Base-by-base conservation (phyloP, 2,113 vertebrate species). In the Brienomyrus longianalis region DNA sequence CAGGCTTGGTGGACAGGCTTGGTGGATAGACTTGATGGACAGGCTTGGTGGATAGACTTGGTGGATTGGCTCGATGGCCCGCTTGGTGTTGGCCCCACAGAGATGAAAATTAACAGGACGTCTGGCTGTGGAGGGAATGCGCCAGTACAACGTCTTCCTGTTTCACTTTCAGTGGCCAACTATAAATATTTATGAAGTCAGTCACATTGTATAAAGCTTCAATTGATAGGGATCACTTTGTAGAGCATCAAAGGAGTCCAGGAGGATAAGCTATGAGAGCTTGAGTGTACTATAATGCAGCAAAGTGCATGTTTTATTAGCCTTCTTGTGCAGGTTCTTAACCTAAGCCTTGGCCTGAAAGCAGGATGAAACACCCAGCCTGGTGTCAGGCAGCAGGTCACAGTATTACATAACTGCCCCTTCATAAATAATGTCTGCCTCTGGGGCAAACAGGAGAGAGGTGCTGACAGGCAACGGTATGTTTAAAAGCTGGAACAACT, bases 111-210 rank as follows among this genome's bases (percentile, higher is more conserved):
- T 52, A 87, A 13, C 50, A 48, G 84, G 13, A 31, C 84, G 50
- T 52, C 27, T 51, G 13, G 52, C 31, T 43, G n/a, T 19, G n/a
- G 50, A 51, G 50, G 50, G 27, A 31, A 87, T 2, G 31, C 2
- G 13, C 17, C n/a, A 3, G 86, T 43, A n/a, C 59, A 13, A 9
- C 52, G 54, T 45, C 87, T 74, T 27, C 15, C 62, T 48, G 23
- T 47, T 88, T 88, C 54, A 50, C 59, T 74, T 88, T 88, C 56
- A 74, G 39, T 48, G 87, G 59, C 62, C 48, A 80, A 19, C 70
- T 47, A 89, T 54, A 89, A 83, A 89, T 89, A 89, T 89, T 89
- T 89, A 88, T 88, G 87, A 74, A 66, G 13, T 27, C 77, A 89
- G 70, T 89, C 70, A 89, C 50, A 54, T 89, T 89, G 70, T 50